Percentiles rank a stretch among this genome's conserved stretches.
phyloP scores from a whole-genome alignment of 2,888 invertebrate genomes.

The Rhingia campestris region DNA sequence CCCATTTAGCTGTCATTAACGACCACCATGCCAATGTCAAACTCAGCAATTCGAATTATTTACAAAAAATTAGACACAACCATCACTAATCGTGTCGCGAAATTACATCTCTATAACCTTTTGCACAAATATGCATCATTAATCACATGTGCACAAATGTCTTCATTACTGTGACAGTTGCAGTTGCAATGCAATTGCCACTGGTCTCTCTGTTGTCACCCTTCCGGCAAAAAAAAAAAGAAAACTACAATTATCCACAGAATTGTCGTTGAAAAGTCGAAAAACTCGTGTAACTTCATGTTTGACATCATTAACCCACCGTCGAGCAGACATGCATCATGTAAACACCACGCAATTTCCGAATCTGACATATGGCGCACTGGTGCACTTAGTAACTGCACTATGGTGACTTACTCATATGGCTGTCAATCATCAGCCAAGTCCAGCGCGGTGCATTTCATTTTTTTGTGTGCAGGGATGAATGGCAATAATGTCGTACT shows the following conservation, averaged over 20 bases:
- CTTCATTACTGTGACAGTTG: constrained; percentile 22
- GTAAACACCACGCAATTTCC: constrained; percentile 22
- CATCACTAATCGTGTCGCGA: constrained; percentile 40
- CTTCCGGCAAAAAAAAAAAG: constrained; percentile 34
- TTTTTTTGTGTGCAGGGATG: constrained; percentile 1
- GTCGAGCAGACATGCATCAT: constrained; percentile 20
- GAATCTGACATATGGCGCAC: constrained; percentile 58
- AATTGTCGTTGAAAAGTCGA: constrained; percentile 54
- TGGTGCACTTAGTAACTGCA: constrained; percentile 19
- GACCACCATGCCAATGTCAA: constrained; percentile 3
- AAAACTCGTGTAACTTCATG: constrained; percentile 31
- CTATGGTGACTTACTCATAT: constrained; percentile 50
- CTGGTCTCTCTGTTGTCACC: constrained; percentile 30
- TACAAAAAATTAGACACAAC: constrained; percentile 60
- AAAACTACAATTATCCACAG: constrained; percentile 30
- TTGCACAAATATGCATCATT: constrained; percentile 47
- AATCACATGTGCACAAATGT: constrained; percentile 49
- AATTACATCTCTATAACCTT: constrained; percentile 9
- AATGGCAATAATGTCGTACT: not conserved
- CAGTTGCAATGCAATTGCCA: constrained; percentile 18
- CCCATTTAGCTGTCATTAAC: constrained; percentile 11
- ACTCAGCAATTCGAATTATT: constrained; percentile 35
- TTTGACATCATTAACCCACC: constrained; percentile 68
- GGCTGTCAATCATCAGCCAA: constrained; percentile 58
- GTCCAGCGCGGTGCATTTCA: constrained; percentile 43